Base-by-base conservation (phyloP, 2,797 vertebrate species). In the Sebastolobus altivelis region DNA sequence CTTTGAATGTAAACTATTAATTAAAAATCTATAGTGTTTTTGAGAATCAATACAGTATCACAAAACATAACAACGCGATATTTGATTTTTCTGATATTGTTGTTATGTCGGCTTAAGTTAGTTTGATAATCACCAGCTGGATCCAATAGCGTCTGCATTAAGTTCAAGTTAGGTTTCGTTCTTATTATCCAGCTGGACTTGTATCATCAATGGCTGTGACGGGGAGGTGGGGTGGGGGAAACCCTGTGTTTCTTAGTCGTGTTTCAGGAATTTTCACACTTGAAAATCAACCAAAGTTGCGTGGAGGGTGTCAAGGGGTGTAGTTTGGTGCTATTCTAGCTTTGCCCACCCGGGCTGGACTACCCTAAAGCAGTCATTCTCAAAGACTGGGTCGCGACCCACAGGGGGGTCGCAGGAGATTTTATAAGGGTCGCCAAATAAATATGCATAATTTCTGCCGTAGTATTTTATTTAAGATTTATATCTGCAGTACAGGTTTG, bases 91-190 rank as follows among this genome's bases (percentile, higher is more conserved):
- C 46, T 0, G 18, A 49, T 49, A 20, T 49, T 49, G 38, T 40
- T 40, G 4, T 40, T 12, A 38, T 38, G 61, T 35, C 2, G 6
- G 14, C 33, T 13, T 11, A 40, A 69, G 46, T 54, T 55, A 58
- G 14, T 77, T 35, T 73, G n/a, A 68, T 14, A 22, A 60, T 62
- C 43, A 38, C 6, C 37, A 56, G 54, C 6, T 25, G 38, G 74
- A 56, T 1, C 16, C 13, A 37, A 10, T 12, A 8, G n/a, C 13
- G 52, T 25, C n/a, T 55, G 18, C 1, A 10, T 14, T 31, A 9
- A 37, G 27, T 27, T 37, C 13, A 65, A 60, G 3, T 40, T 38
- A 20, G 25, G 29, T 38, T 29, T 49, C 38, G 6, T 22, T 70
- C 40, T 33, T n/a, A 16, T n/a, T 13, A 63, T 46, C 69, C 37